A percentile compares a stretch with the other conserved stretches of the same genome.
phyloP scores from a whole-genome alignment of 2,888 invertebrate species.

The Anoplius nigerrimus region DNA sequence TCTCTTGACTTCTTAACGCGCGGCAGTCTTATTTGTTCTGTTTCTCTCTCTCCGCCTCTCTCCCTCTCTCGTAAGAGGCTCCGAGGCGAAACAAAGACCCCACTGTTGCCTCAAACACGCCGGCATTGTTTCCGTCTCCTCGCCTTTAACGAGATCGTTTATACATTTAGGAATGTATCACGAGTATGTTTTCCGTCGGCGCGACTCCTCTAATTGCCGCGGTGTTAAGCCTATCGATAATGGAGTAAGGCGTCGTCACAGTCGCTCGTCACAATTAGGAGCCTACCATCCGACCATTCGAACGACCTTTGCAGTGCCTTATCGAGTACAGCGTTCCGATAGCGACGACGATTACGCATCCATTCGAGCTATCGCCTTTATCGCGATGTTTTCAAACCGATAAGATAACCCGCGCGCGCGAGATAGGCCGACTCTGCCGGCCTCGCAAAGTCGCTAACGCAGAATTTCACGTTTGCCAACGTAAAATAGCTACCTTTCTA shows the following conservation, averaged over 20 bases:
- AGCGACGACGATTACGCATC: slow-evolving; percentile 38
- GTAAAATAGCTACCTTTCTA: not conserved
- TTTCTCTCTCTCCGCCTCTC: no score
- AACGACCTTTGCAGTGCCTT: slow-evolving; percentile 30
- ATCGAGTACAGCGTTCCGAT: slow-evolving; percentile 37
- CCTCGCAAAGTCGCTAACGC: not conserved
- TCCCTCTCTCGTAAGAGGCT: no score
- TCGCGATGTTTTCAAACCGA: slow-evolving; percentile 46
- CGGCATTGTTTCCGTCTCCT: no score
- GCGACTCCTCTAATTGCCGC: no score
- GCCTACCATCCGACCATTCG: not conserved
- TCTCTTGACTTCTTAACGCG: no score
- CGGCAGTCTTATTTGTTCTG: no score
- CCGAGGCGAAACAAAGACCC: no score
- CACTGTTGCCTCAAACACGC: no score
- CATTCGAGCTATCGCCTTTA: slow-evolving; percentile 31
- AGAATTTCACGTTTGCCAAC: not conserved
- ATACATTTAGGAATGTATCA: no score
- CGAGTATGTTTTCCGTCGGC: no score
- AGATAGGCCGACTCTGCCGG: slow-evolving; percentile 5
- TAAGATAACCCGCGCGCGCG: slow-evolving; percentile 44
- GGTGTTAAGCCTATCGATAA: not conserved
- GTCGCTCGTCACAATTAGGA: slow-evolving; percentile 1
- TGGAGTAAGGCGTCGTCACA: slow-evolving; percentile 1
- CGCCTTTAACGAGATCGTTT: no score